Evolutionary conservation across 1,140 invertebrate species (phyloP), one percentile per base, ranked within the genome.

Genomic region (Nasonia giraulti): DNA sequence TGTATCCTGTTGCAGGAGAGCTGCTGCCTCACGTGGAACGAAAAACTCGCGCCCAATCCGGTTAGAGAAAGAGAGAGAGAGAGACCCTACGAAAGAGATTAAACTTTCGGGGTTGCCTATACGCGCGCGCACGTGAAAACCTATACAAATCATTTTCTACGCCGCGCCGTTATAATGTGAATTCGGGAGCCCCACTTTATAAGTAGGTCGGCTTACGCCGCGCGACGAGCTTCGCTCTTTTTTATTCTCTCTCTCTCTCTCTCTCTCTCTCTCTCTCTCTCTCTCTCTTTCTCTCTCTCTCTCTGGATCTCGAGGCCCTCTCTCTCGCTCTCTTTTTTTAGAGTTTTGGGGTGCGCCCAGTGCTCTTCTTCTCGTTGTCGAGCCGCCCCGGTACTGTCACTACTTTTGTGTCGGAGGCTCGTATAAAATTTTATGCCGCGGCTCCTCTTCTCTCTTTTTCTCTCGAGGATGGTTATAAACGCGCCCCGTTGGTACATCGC

Each of bases 131-230:
- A 66, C 76, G 83, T 83, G 73, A 87, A 87, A 87, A 89, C 81
- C 91, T 89, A 90, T 90, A 92, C 90, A 90, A 90, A 89, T 88
- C 88, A 91, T 92, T 91, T 90, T 89, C 89, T 91, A 91, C 85
- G 55, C 55, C 66, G 80, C 80, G 84, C 85, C 85, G 85, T 92
- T 92, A 91, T 93, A 89, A 89, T 89, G 14, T 33, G 90, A 88
- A 89, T 90, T 91, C 89, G 87, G 85, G 81, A 88, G 89, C 89
- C 89, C 90, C 87, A 87, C 89, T 91, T 90, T 90, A 91, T 90
- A 90, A 89, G 89, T 89, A 89, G 89, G 90, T 89, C 89, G 87
- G 89, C 88, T 88, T 89, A 88, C 86, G 84, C 80, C 86, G 40
- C 40, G 40, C 40, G 78, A 81, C 82, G 74, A 79, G 55, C 75